phyloP scores from a whole-genome alignment of 1,140 invertebrate genomes.

The Pseudobourletiella spinata region DNA sequence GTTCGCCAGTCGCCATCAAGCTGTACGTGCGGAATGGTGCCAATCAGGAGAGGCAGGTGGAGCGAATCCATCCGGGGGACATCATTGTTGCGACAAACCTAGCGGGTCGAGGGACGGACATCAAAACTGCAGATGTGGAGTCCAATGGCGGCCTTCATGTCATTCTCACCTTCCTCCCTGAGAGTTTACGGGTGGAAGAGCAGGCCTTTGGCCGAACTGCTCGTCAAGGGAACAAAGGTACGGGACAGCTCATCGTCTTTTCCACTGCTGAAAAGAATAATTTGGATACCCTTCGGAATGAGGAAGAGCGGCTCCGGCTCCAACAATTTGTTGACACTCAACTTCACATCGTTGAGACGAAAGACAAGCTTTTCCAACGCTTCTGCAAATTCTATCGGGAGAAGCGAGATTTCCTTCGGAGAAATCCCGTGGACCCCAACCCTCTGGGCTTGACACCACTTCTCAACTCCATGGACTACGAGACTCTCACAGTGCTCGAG shows the following conservation, averaged over 20 bases:
- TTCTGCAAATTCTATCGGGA: background rate
- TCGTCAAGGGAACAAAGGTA: conserved; percentile 38
- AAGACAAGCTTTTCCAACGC: background rate
- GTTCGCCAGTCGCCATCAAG: background rate
- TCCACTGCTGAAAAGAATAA: background rate
- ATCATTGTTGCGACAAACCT: conserved; percentile 43
- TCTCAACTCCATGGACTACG: background rate
- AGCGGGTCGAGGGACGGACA: conserved; percentile 42
- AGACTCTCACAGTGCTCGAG: background rate
- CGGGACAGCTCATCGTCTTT: conserved; percentile 36
- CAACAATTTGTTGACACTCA: background rate
- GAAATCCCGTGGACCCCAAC: no score
- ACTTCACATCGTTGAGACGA: background rate
- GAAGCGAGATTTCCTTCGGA: background rate
- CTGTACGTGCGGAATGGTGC: conserved; percentile 3
- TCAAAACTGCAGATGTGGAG: conserved; percentile 38
- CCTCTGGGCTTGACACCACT: background rate
- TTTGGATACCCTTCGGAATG: background rate
- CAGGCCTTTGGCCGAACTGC: conserved; percentile 42
- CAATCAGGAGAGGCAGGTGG: conserved; percentile 7
- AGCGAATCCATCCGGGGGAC: conserved; percentile 1
- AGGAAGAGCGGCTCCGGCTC: background rate
- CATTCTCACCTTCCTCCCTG: conserved; percentile 39
- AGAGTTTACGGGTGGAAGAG: conserved; percentile 39
- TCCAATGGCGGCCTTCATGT: conserved; percentile 41